phyloP scores from a whole-genome alignment of 2,888 invertebrate genomes.

The Lithophane semibrunnea region DNA sequence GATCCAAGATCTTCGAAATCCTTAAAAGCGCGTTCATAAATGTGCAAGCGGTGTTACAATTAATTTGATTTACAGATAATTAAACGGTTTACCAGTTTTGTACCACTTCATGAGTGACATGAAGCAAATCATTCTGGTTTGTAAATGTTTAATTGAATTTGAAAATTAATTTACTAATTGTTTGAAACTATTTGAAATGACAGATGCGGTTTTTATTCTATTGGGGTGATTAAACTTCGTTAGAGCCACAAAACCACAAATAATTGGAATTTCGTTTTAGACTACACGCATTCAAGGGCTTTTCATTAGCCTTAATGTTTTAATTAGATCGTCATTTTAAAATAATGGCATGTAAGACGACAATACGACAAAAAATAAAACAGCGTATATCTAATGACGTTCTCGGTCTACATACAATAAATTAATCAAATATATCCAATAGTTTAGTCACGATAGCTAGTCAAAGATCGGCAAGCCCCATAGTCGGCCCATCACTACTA shows the following conservation, averaged over 20 bases:
- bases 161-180: slow-evolving; percentile 11
- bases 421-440: too few species aligned
- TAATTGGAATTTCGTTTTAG: background rate
- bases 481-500: too few species aligned
- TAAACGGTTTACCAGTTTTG: slow-evolving; percentile 5
- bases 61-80: background rate
- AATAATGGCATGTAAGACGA: background rate
- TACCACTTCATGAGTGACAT: background rate
- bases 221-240: background rate
- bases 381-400: too few species aligned
- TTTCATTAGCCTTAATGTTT: background rate
- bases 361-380: too few species aligned
- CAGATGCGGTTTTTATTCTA: slow-evolving; percentile 7
- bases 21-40: too few species aligned
- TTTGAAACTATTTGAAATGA: slow-evolving; percentile 11
- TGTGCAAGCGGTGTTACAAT: background rate
- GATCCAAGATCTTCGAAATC: too few species aligned
- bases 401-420: too few species aligned
- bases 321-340: background rate
- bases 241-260: background rate
- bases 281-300: background rate
- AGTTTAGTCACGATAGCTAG: too few species aligned
- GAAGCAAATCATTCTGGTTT: background rate
- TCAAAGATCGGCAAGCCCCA: too few species aligned
- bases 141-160: background rate